phyloP scores from a whole-genome alignment of 2,888 invertebrate genomes.

The Trichacis sp. region DNA sequence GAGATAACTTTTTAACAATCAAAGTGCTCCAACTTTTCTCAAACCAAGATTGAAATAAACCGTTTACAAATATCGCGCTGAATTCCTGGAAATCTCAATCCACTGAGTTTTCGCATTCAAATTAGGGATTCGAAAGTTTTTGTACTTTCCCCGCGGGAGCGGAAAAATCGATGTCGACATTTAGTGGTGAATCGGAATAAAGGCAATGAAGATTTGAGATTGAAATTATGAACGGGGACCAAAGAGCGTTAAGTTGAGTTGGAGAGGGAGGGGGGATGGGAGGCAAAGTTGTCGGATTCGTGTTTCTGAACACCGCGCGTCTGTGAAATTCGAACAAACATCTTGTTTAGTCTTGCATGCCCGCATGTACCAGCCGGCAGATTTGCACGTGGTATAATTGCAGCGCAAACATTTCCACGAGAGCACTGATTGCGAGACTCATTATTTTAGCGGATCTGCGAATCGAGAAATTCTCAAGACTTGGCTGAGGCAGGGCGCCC shows the following conservation, averaged over 20 bases:
- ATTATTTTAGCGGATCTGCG: constrained; percentile 59
- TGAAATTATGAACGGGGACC: neutral
- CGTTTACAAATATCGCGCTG: constrained; percentile 10
- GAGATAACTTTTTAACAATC: constrained; percentile 37
- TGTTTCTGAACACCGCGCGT: neutral
- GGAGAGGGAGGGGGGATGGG: too few species aligned
- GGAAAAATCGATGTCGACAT: neutral
- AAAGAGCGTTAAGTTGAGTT: too few species aligned
- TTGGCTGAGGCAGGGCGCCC: constrained; percentile 46
- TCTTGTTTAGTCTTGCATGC: constrained; percentile 19
- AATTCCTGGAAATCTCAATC: neutral
- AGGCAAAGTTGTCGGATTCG: neutral
- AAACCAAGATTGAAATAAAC: constrained; percentile 30
- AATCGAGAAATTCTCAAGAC: constrained; percentile 57
- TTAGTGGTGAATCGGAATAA: neutral
- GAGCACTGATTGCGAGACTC: constrained; percentile 64
- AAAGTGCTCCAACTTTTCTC: constrained; percentile 24
- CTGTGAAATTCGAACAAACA: constrained; percentile 21
- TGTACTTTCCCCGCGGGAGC: neutral
- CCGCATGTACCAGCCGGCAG: constrained; percentile 25
- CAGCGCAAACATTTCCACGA: constrained; percentile 62
- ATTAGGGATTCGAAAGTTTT: neutral
- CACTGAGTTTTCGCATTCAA: neutral
- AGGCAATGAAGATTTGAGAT: too few species aligned
- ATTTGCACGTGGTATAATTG: constrained; percentile 52